Conservation (phyloP, 2,113 vertebrate species). For the Sisor rabdophorus region DNA sequence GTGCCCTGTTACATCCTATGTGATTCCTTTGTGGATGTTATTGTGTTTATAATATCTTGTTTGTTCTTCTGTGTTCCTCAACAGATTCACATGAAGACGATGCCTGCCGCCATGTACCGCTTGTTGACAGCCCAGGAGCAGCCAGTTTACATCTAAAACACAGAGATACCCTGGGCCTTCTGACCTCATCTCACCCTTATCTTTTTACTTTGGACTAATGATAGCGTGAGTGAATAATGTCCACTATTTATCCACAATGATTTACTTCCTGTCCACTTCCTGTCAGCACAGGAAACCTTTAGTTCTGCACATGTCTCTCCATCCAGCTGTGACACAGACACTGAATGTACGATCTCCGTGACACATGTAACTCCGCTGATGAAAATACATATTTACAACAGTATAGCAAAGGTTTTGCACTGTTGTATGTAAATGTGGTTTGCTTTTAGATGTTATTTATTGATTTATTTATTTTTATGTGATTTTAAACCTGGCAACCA, state of each 20-base stretch:
- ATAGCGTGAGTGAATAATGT: constrained; percentile 26
- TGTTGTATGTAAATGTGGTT: background rate
- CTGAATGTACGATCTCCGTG: background rate
- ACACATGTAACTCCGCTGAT: background rate
- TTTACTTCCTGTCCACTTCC: constrained; percentile 40
- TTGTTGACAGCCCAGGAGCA: constrained; percentile 95
- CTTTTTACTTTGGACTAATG: constrained; percentile 30
- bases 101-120: constrained; percentile 95
- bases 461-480: constrained; percentile 14
- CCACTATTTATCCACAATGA: constrained; percentile 27
- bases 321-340: background rate
- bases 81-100: constrained; percentile 97
- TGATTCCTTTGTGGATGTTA: background rate
- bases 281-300: constrained; percentile 34
- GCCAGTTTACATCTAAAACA: constrained; percentile 87
- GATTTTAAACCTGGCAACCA: constrained; percentile 22
- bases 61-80: constrained; percentile 39
- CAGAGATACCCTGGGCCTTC: constrained; percentile 18
- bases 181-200: constrained; percentile 20
- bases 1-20: background rate
- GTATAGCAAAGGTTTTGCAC: background rate
- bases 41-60: too few relatives aligned
- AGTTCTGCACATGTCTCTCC: constrained; percentile 24
- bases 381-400: background rate
- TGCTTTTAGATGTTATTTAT: constrained; percentile 1